These are phyloP conservation scores for Montipora capitata DNA, from an alignment of 92 coral and sea anemone species.

Conservation along the genomic window DNA sequence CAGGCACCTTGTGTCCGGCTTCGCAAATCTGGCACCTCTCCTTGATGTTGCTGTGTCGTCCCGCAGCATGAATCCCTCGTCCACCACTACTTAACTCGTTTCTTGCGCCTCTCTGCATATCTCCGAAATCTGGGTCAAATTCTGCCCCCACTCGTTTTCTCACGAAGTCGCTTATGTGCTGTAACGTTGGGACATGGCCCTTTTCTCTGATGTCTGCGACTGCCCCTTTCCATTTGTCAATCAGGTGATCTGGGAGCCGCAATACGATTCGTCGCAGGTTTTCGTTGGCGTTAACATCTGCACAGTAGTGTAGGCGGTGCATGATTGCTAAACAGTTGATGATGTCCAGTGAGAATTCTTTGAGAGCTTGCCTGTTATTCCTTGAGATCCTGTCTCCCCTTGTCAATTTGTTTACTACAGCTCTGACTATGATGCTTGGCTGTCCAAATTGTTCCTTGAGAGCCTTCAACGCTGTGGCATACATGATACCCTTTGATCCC, in stretches of 20 bases:
- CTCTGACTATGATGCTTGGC: constrained; percentile 57
- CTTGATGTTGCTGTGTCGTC: neutral
- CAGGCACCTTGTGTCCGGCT: constrained; percentile 50
- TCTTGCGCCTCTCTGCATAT: constrained; percentile 24
- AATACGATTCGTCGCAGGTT: constrained; percentile 37
- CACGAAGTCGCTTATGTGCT: neutral
- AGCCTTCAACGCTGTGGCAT: constrained; percentile 60
- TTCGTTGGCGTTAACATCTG: constrained; percentile 72
- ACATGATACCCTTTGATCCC: constrained; percentile 58
- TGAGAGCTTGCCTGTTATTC: constrained; percentile 37
- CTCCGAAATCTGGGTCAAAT: constrained; percentile 69
- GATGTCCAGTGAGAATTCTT: constrained; percentile 63
- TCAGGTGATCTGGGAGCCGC: too few species aligned
- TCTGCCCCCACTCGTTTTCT: constrained; percentile 40
- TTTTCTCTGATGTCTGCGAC: too few species aligned
- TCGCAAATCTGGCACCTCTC: constrained; percentile 50
- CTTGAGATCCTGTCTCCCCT: constrained; percentile 6
- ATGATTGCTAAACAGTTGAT: constrained; percentile 61
- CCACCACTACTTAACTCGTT: neutral
- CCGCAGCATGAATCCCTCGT: constrained; percentile 27
- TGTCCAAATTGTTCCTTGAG: constrained; percentile 67
- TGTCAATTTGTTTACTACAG: constrained; percentile 46
- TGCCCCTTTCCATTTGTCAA: too few species aligned
- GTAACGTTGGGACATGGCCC: too few species aligned
- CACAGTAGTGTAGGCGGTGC: constrained; percentile 23